phyloP scores from a whole-genome alignment of 2,113 vertebrate genomes.

The Salminus brasiliensis region DNA sequence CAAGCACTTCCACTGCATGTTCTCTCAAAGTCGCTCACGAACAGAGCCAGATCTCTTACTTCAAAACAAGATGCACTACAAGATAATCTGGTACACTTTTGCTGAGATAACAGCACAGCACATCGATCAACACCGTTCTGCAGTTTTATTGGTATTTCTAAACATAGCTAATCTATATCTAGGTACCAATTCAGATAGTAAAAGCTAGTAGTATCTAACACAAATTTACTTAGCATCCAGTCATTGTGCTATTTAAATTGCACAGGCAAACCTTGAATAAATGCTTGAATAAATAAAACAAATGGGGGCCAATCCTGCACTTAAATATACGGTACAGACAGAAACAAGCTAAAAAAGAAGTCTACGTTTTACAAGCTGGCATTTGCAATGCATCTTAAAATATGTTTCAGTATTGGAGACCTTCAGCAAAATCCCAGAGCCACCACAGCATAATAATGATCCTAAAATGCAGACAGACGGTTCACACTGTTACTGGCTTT shows the following conservation, averaged over 20 bases:
- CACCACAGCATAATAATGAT: not conserved
- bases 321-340: not conserved
- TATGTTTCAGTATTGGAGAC: constrained; percentile 1
- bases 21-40: not conserved
- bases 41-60: not conserved
- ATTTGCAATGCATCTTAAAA: not conserved
- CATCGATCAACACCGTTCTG: not conserved
- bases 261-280: not conserved
- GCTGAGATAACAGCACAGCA: not conserved
- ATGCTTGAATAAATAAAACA: not conserved
- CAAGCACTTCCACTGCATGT: not conserved
- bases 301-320: not conserved
- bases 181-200: not conserved
- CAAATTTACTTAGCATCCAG: not conserved
- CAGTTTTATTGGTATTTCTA: not conserved
- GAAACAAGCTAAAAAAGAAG: not conserved
- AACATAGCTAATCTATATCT: not conserved
- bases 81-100: not conserved
- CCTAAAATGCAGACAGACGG: not conserved
- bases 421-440: not conserved
- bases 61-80: not conserved
- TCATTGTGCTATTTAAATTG: not conserved
- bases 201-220: not conserved
- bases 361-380: not conserved
- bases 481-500: constrained; percentile 7